Conservation (phyloP, 2,797 vertebrate species). For the Gila robusta region DNA sequence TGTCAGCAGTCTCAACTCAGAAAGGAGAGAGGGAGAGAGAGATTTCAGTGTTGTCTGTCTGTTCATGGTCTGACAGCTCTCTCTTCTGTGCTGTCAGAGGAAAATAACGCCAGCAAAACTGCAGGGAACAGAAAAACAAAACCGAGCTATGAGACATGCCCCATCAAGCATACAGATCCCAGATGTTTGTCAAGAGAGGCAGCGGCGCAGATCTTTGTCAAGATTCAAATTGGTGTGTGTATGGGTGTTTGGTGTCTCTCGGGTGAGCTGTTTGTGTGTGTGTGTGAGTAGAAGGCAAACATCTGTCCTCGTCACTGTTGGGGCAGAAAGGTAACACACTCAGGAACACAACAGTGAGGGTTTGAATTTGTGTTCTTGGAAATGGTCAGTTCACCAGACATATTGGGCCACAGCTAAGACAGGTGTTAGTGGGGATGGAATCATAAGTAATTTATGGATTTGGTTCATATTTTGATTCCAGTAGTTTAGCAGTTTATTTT, state of each 20-base stretch:
- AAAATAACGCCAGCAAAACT: slow-evolving; percentile 36
- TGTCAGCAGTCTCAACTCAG: neutral
- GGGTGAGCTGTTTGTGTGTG: slow-evolving; percentile 1
- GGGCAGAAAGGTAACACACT: neutral
- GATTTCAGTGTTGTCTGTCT: slow-evolving; percentile 5
- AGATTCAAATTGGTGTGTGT: neutral
- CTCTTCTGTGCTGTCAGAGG: slow-evolving; percentile 37
- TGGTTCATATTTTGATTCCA: neutral
- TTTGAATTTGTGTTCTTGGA: slow-evolving; percentile 4
- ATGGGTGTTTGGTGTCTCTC: neutral
- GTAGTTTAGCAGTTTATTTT: neutral
- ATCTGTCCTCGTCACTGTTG: slow-evolving; percentile 1
- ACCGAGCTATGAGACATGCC: neutral
- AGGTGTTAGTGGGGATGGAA: neutral
- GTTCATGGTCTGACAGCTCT: slow-evolving; percentile 29
- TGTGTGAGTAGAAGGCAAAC: slow-evolving; percentile 1
- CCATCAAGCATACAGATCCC: slow-evolving; percentile 32
- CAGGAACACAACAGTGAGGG: neutral
- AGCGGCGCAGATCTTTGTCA: slow-evolving; percentile 6
- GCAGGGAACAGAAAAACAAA: slow-evolving; percentile 37
- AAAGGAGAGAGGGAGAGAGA: neutral
- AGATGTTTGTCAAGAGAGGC: slow-evolving; percentile 30
- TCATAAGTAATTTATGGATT: neutral
- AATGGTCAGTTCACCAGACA: neutral
- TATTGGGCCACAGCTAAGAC: neutral